phyloP scores from a whole-genome alignment of 2,888 invertebrate genomes.

The Antitype chi region DNA sequence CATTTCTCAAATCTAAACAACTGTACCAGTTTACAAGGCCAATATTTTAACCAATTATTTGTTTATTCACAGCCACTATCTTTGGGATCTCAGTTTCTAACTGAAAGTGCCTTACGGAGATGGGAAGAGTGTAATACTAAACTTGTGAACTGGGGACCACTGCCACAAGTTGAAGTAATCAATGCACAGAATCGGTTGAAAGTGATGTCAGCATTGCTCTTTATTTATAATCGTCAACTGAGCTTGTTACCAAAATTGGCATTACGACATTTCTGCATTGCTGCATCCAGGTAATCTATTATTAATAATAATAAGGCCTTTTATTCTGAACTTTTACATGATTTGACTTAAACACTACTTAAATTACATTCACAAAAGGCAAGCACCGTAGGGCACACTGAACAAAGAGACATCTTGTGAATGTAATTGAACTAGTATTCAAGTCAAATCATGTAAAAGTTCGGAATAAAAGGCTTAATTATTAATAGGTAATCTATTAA shows the following conservation, averaged over 20 bases:
- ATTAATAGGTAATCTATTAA: conserved; percentile 87
- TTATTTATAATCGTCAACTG: conserved; percentile 96
- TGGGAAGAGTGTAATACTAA: conserved; percentile 97
- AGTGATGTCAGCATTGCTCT: conserved; percentile 97
- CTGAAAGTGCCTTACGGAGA: conserved; percentile 95
- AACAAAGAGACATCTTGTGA: too few species aligned
- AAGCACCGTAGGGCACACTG: too few species aligned
- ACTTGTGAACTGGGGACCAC: conserved; percentile 97
- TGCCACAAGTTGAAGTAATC: conserved; percentile 96
- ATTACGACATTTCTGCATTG: conserved; percentile 95
- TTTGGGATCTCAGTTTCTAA: conserved; percentile 94
- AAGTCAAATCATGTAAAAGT: too few species aligned
- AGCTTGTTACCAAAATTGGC: conserved; percentile 95
- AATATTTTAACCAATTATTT: neutral
- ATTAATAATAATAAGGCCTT: too few species aligned
- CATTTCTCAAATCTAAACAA: neutral
- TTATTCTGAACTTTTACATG: too few species aligned
- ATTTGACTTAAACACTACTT: too few species aligned
- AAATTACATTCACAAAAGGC: too few species aligned
- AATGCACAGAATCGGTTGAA: conserved; percentile 97
- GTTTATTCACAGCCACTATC: conserved; percentile 92
- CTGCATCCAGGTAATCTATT: conserved; percentile 92
- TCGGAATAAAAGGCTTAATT: too few species aligned
- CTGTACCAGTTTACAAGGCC: neutral
- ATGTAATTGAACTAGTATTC: too few species aligned